Base-by-base conservation (phyloP, 2,888 invertebrate genomes). In the Coecobrya sp. region DNA sequence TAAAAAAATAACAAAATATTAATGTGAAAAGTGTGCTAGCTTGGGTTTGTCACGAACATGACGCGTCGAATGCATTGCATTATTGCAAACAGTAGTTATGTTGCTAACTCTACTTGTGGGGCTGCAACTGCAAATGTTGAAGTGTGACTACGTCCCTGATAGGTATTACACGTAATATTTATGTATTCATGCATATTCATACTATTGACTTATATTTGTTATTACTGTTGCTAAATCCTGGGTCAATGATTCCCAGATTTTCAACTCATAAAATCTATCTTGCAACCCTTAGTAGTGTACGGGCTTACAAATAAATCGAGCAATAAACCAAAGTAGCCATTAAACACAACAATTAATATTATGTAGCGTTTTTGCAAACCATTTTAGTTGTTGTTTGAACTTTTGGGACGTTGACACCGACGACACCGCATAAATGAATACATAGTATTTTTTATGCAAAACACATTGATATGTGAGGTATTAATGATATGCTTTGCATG, bases 241-340 rank as follows among this genome's bases (percentile, higher is more conserved):
- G 79, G 55, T 81, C 79, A 81, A 81, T 81, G 79, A 55, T 81
- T 55, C 55, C 49, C 49, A 76, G 22, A 25, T 0, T 0, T 0
- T 11, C 52, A 52, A 10, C 2, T 7, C 2, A 52, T 52, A 52
- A 52, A n/a, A n/a, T n/a, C n/a, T n/a, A n/a, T n/a, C n/a, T n/a
- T n/a, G n/a, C n/a, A n/a, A n/a, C n/a, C n/a, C n/a, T n/a, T n/a
- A n/a, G n/a, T n/a, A n/a, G n/a, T n/a, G n/a, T n/a, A n/a, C n/a
- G n/a, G n/a, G n/a, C n/a, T n/a, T n/a, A n/a, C n/a, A n/a, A n/a
- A n/a, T n/a, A n/a, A 52, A 3, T 52, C 52, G 7, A 7, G 36
- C 36, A 7, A 36, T 36, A 36, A 36, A 7, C 36, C 36, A 36
- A 36, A 7, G 36, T 36, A 36, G 36, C 36, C 36, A 7, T 52